Conservation (phyloP, 1,140 invertebrate genomes). For the Hycleus phaleratus region DNA sequence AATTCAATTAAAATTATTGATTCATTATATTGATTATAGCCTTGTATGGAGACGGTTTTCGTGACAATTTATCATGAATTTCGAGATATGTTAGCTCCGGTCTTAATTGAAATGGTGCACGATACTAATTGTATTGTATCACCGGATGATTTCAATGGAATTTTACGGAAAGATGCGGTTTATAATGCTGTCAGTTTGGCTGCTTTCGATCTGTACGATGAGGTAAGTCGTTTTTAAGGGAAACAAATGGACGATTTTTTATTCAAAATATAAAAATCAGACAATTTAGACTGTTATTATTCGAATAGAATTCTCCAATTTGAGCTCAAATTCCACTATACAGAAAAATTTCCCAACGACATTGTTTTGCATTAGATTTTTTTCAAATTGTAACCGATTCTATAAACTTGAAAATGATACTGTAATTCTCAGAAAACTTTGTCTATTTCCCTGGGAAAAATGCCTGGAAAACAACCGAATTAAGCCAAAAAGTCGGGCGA, state of each 20-base stretch:
- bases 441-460: no score
- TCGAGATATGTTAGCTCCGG: conserved; percentile 57
- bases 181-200: conserved; percentile 87
- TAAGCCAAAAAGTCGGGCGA: no score
- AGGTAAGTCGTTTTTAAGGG: conserved; percentile 48
- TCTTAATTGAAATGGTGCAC: conserved; percentile 68
- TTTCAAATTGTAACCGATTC: no score
- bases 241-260: neutral
- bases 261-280: neutral
- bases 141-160: conserved; percentile 62
- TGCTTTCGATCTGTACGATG: conserved; percentile 88
- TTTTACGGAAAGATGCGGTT: conserved; percentile 88
- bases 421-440: no score
- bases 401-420: no score
- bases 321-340: no score
- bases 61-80: conserved; percentile 77
- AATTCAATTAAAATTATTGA: neutral
- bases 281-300: neutral
- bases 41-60: conserved; percentile 82
- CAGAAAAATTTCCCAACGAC: no score
- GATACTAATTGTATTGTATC: conserved; percentile 54
- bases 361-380: no score
- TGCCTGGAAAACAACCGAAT: no score
- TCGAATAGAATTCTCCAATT: no score
- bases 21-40: conserved; percentile 48